Evolutionary conservation across 2,113 vertebrate species (phyloP), one percentile per base, ranked within the genome.

Genomic region (Gila orcuttii): DNA sequence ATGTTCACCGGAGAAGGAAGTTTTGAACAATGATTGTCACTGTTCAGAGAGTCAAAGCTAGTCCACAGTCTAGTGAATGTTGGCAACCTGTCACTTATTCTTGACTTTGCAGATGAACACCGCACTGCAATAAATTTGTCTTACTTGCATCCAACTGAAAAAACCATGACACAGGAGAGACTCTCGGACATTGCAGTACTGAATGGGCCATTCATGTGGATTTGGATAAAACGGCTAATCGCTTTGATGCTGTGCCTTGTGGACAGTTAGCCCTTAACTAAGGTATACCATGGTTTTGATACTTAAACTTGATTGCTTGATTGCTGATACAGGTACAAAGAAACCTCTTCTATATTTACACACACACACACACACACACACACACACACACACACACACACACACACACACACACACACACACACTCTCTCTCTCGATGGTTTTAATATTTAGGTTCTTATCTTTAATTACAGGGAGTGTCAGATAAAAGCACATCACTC

Each of bases 401-500:
- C 1, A 52, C 45, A 11, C 10, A 47, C 45, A 11, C 45, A 47
- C 45, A 47, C 50, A 15, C 13, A 15, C 47, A 50, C 45, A 47
- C 45, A 12, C 47, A 50, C 13, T 15, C 74, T 81, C 3, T 64
- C 19, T 47, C 55, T 33, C 52, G 60, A 79, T 64, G 31, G 33
- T 39, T 87, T 80, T 80, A 77, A 86, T 86, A 86, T 83, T 39
- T 83, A 64, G 84, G 23, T 60, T 57, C 74, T 88, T 79, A 59
- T 73, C 79, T 83, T 86, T 88, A 86, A 86, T 86, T 74, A 86
- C 55, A 39, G 68, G 39, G 33, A 47, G 36, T 79, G 82, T 83
- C 55, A 19, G 84, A 64, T 88, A 86, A 88, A 84, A 88, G 87
- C 71, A 42, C 39, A 83, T 73, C 74, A 45, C 76, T 83, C 23